Base-by-base conservation (phyloP, 2,888 invertebrate genomes). In the Masnerella sp. region DNA sequence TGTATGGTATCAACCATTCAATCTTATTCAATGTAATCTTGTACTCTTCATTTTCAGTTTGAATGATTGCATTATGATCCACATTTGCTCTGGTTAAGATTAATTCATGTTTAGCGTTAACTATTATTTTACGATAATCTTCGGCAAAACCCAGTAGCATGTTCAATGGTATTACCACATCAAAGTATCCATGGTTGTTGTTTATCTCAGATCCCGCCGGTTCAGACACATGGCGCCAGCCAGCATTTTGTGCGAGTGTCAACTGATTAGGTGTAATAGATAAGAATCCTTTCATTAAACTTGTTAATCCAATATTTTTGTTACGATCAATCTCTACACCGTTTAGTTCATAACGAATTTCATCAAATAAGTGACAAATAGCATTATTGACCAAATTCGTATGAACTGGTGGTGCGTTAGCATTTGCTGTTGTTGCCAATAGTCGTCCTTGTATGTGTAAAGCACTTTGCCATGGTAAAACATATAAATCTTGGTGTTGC, bases 341-440 rank as follows among this genome's bases (percentile, higher is more conserved):
- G 68, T 83, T 84, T 2, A 85, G 14, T 71, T 85, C 82, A 76
- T 85, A 86, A 3, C 84, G 79, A 49, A 84, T 81, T 76, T 78
- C 82, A 65, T 83, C 82, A 73, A 85, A 84, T 5, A 84, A 40
- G 74, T 80, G 79, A 5, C 79, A 76, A 9, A 82, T 59, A 14
- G 76, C 75, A 69, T 84, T 74, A n/a, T 52, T 76, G 0, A 70
- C 49, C 0, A 73, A 74, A 38, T 58, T 34, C 54, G 71, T 68
- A 0, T 8, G 18, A 5, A 8, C 22, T 7, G 28, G 18, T 9
- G 36, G 11, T 0, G 11, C 47, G 11, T 59, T 56, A 56, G 62
- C 40, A 15, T 30, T 11, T 20, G 32, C 52, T 11, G 8, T 28
- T 28, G 8, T 2, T 15, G n/a, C n/a, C n/a, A n/a, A n/a, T n/a